Conservation (phyloP, 2,888 invertebrate species). For the Taphrorychus bicolor region DNA sequence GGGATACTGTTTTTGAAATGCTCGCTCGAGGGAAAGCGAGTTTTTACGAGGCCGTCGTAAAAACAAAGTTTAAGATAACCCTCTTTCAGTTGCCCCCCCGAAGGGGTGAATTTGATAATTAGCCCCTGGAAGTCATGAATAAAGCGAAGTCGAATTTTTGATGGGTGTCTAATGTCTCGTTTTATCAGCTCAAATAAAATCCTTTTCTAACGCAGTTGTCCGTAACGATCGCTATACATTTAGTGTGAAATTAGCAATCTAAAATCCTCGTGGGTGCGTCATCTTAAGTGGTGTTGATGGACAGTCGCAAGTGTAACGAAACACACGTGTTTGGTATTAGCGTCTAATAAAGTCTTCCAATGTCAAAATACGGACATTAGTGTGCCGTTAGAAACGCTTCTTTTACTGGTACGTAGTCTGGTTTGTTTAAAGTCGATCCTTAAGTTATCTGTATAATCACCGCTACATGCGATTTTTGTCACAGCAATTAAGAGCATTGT, state of each 20-base stretch:
- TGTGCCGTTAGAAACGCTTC: not conserved
- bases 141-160: not conserved
- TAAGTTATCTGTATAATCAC: not conserved
- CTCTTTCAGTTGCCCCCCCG: constrained; percentile 5
- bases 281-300: constrained; percentile 7
- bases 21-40: constrained; percentile 19
- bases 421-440: not conserved
- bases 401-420: not conserved
- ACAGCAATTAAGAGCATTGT: not conserved
- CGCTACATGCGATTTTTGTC: too few species aligned
- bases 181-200: not conserved
- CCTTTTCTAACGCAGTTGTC: not conserved
- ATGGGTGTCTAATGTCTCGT: not conserved
- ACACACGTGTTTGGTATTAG: constrained; percentile 17
- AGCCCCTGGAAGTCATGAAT: constrained; percentile 3
- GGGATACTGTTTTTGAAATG: constrained; percentile 34
- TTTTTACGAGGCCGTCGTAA: constrained; percentile 27
- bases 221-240: not conserved
- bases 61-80: constrained; percentile 23
- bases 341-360: constrained; percentile 15
- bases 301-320: constrained; percentile 16
- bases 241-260: not conserved
- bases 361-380: constrained; percentile 14
- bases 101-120: constrained; percentile 26
- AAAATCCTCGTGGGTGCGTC: not conserved